Evolutionary conservation across 1,140 invertebrate species (phyloP).

Genomic region (Aphaenogaster floridana): DNA sequence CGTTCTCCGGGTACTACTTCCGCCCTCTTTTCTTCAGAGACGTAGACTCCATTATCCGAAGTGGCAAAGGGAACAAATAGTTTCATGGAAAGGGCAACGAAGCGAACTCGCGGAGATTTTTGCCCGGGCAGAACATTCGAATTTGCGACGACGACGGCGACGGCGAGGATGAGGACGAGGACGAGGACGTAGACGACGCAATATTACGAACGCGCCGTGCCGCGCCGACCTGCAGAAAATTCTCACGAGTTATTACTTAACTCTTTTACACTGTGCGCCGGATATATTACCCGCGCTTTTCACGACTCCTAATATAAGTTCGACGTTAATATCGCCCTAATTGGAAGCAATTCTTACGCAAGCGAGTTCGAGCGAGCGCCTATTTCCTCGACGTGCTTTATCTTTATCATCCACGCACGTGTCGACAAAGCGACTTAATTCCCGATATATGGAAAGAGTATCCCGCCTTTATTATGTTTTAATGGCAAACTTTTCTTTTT

Average conservation of each 20-base stretch:
- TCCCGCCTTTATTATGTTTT: constrained; percentile 5
- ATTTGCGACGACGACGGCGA: constrained; percentile 42
- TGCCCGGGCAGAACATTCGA: constrained; percentile 51
- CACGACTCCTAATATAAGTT: constrained; percentile 56
- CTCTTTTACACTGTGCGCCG: constrained; percentile 42
- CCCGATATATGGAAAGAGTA: background rate
- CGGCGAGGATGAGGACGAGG: constrained; percentile 2
- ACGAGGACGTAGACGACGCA: background rate
- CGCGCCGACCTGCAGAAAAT: constrained; percentile 32
- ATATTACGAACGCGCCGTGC: constrained; percentile 44
- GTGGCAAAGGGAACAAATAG: constrained; percentile 64
- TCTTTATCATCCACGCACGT: constrained; percentile 9
- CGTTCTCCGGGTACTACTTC: constrained; percentile 40
- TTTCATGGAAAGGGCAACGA: constrained; percentile 60
- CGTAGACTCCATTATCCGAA: constrained; percentile 64
- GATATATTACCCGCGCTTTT: constrained; percentile 46
- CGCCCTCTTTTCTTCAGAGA: constrained; percentile 56
- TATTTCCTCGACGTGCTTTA: constrained; percentile 18
- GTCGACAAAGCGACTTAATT: background rate
- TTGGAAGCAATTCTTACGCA: constrained; percentile 59
- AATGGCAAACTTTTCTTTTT: background rate
- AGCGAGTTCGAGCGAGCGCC: constrained; percentile 13
- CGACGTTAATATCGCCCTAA: constrained; percentile 47
- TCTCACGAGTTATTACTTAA: constrained; percentile 62
- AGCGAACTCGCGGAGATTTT: constrained; percentile 50